A percentile compares a stretch with the other conserved stretches of the same genome.
Conservation (phyloP, 2,113 vertebrate genomes). For the Anoplopoma fimbria region DNA sequence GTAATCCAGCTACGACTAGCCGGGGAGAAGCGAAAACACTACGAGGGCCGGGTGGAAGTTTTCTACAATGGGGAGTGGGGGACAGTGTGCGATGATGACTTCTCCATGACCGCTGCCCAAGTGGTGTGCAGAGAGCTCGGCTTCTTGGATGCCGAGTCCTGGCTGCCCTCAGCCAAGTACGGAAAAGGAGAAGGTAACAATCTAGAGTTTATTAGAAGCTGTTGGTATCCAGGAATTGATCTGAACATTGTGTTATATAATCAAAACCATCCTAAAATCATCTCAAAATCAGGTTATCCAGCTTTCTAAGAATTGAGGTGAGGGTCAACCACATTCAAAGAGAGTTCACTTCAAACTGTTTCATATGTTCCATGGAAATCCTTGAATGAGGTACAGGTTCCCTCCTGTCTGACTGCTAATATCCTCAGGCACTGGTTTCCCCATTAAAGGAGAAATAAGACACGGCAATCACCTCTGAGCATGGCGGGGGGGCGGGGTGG, state of each 20-base stretch:
- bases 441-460: constrained; percentile 54
- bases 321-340: constrained; percentile 11
- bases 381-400: constrained; percentile 39
- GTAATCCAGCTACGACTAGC: constrained; percentile 90
- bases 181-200: constrained; percentile 92
- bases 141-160: constrained; percentile 88
- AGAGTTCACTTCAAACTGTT: constrained; percentile 11
- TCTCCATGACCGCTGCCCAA: constrained; percentile 89
- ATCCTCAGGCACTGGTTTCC: constrained; percentile 61
- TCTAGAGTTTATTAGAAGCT: background rate
- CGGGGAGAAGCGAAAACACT: constrained; percentile 91
- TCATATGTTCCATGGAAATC: constrained; percentile 55
- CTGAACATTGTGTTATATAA: background rate
- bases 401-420: constrained; percentile 48
- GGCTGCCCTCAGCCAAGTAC: constrained; percentile 90
- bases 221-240: background rate
- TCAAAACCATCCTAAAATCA: background rate
- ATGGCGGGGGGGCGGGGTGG: background rate
- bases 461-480: constrained; percentile 37
- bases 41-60: constrained; percentile 94
- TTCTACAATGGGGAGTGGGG: constrained; percentile 92
- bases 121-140: constrained; percentile 93
- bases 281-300: background rate
- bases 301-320: background rate
- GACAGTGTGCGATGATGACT: constrained; percentile 96